Conservation (phyloP, 1,140 invertebrate species). For the Zaprionus capensis region DNA sequence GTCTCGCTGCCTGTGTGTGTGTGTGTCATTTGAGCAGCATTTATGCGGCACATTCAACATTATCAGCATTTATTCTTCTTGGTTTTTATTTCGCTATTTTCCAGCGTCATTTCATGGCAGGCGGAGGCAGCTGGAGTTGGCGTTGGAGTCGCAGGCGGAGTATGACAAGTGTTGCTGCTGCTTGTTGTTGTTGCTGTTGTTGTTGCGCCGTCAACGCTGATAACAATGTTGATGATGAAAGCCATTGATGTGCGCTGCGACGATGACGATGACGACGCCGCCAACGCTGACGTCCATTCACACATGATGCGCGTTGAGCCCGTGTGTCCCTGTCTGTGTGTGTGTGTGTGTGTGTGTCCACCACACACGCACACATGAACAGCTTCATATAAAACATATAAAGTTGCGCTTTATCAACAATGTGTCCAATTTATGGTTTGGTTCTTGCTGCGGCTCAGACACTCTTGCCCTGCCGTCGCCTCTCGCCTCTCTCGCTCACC, state of each 20-base stretch:
- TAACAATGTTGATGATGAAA: constrained; percentile 81
- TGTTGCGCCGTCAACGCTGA: constrained; percentile 59
- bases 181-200: constrained; percentile 39
- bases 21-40: constrained; percentile 57
- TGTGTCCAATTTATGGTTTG: constrained; percentile 76
- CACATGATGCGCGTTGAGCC: constrained; percentile 7
- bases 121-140: constrained; percentile 22
- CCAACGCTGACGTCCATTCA: constrained; percentile 8
- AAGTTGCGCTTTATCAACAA: constrained; percentile 81
- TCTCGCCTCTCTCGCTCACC: not conserved
- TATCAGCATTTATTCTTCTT: constrained; percentile 66
- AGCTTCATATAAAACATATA: constrained; percentile 79
- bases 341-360: constrained; percentile 19
- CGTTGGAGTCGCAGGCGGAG: not conserved
- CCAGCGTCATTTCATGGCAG: constrained; percentile 75
- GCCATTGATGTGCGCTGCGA: constrained; percentile 72
- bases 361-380: constrained; percentile 34
- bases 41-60: constrained; percentile 66
- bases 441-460: constrained; percentile 29
- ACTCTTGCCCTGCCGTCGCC: not conserved
- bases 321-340: constrained; percentile 9
- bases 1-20: constrained; percentile 2
- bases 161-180: constrained; percentile 44
- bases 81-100: constrained; percentile 78
- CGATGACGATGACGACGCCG: constrained; percentile 36